Evolutionary conservation across 1,140 invertebrate species (phyloP).

Genomic region (Tribolium madens): DNA sequence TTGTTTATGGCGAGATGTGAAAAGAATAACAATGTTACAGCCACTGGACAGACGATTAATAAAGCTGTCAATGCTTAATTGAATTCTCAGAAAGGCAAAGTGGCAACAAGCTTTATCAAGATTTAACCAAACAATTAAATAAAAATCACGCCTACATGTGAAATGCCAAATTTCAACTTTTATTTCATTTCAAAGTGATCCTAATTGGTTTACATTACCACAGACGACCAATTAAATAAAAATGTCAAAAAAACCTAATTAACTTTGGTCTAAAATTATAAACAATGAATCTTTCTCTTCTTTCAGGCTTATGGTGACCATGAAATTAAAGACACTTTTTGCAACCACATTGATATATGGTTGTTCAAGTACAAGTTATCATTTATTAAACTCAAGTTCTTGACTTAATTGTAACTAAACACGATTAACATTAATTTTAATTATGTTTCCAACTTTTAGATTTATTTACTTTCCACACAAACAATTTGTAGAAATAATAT

Average conservation of each 20-base stretch:
- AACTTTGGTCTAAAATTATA: neutral
- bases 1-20: slow-evolving; percentile 19
- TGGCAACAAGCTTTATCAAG: too few relatives aligned
- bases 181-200: neutral
- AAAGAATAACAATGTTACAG: slow-evolving; percentile 2
- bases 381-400: slow-evolving; percentile 27
- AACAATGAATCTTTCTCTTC: neutral
- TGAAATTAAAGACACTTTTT: neutral
- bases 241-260: neutral
- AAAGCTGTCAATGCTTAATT: slow-evolving; percentile 16
- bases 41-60: neutral
- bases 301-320: neutral
- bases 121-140: too few relatives aligned
- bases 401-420: slow-evolving; percentile 34
- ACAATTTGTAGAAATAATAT: neutral
- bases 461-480: neutral
- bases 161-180: slow-evolving; percentile 5
- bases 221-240: neutral
- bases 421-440: slow-evolving; percentile 31
- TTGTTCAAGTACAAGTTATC: slow-evolving; percentile 15
- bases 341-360: slow-evolving; percentile 9
- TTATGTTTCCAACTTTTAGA: slow-evolving; percentile 11
- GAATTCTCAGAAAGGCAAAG: neutral
- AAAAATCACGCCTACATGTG: neutral
- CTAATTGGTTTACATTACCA: slow-evolving; percentile 4